These are phyloP conservation scores for Riparia riparia DNA, from an alignment of 2,113 vertebrate genomes.

Conservation along the genomic window DNA sequence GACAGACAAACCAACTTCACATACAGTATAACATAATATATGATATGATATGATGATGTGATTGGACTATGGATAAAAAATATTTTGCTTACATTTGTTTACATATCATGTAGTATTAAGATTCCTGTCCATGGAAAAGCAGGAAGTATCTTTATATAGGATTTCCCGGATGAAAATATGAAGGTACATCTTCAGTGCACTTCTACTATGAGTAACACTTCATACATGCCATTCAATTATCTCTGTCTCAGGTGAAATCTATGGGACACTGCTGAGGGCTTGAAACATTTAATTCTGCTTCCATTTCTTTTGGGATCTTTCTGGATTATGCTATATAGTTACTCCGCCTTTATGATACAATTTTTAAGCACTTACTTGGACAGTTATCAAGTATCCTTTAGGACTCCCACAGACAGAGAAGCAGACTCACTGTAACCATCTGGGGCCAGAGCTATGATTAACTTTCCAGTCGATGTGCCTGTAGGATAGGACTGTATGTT, in stretches of 20 bases:
- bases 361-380: constrained; percentile 37
- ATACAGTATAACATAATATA: not conserved
- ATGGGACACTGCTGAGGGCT: not conserved
- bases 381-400: constrained; percentile 30
- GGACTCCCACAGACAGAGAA: constrained; percentile 35
- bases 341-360: not conserved
- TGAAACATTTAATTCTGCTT: not conserved
- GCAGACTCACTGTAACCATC: constrained; percentile 34
- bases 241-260: not conserved
- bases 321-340: not conserved
- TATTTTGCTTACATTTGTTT: not conserved
- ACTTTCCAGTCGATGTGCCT: constrained; percentile 3
- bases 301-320: not conserved
- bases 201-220: not conserved
- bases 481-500: not conserved
- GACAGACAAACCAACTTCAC: not conserved
- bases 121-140: not conserved
- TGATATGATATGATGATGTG: not conserved
- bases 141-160: not conserved
- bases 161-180: not conserved
- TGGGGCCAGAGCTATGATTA: constrained; percentile 40
- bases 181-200: not conserved
- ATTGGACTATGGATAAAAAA: not conserved
- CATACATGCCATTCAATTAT: not conserved
- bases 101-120: not conserved